Evolutionary conservation across 64 coral and sea anemone species (phyloP), one percentile per base, ranked within the genome.

Genomic region (Catalaphyllia jardinei): DNA sequence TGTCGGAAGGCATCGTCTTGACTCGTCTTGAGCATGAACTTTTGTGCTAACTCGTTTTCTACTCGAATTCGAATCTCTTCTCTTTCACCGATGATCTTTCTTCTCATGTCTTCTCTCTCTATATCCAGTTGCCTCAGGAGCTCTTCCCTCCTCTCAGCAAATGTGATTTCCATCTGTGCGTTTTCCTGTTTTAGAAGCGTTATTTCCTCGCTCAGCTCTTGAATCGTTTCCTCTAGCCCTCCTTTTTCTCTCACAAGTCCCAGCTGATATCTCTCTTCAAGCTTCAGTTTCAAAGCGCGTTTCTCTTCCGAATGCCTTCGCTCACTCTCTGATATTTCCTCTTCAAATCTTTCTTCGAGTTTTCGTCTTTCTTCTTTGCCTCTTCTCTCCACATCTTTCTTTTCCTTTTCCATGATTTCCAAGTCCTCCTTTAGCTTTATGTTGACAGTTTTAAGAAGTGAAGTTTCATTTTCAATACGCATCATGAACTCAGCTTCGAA

Each of bases 401-500:
- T 94, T 12, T 98, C 96, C 55, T 84, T 94, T 29, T 98, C 96
- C 59, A 89, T 74, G 61, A 73, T 38, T 35, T 98, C 89, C 71
- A 98, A 83, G 73, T 94, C 95, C 19, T 94, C 89, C 84, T 94
- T 88, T 9, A 98, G 86, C 64, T 94, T 98, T 17, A 54, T 89
- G 60, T 98, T 98, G 18, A 98, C 60, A 28, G 71, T 74, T 89
- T 74, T 72, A 15, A 98, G 71, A 8, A 94, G 30, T 6, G 95
- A 88, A 31, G 89, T 94, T 88, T 98, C 95, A 29, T 98, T 94
- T 46, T 98, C 92, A 67, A 98, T 86, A 64, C 94, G 94, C 65
- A 98, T 75, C 30, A 89, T 80, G 87, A 98, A 98, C 42, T 98
- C 95, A 1, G 95, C 79, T n/a, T 98, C 95, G 31, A 94, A 85